Evolutionary conservation across 1,140 invertebrate genomes (phyloP), one percentile per base, ranked within the genome.

Genomic region (Leptopilina clavipes): DNA sequence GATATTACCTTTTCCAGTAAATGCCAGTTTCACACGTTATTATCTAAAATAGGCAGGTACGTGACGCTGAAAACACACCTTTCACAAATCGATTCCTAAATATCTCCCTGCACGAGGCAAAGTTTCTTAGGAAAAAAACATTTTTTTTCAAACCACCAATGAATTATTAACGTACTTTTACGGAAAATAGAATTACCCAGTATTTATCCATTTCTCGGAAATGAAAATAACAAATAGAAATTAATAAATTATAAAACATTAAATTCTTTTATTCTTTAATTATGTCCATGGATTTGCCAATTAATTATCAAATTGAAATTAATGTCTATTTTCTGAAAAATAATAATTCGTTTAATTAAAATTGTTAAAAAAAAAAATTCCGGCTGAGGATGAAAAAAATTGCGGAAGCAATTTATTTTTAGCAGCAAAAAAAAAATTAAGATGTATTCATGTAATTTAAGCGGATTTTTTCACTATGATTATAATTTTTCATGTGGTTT

Each of bases 61-160:
- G n/a, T 52, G 48, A 52, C 48, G 48, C n/a, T 52, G 48, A 52
- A 52, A 52, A 52, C 48, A 52, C 48, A 52, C 48, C 48, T 52
- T 52, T n/a, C 48, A 17, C 14, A 52, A 52, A 52, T 52, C 48
- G 48, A 52, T 52, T 52, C 8, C 48, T 52, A 52, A 52, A 52
- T 52, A 52, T 17, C n/a, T 52, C n/a, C 48, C n/a, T 52, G 48
- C 48, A 52, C 48, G 48, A 52, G 44, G 17, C 48, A 17, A 8
- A 44, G 3, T 52, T 52, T 52, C 17, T 12, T 17, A 1, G 6
- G 8, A 52, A 52, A 52, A 52, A 12, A 52, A 52, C 1, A 5
- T 31, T 31, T 31, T 52, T 52, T 52, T 17, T 6, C 8, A 5
- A n/a, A 17, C 14, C 48, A 5, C 6, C 14, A 52, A 52, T 52